Conservation (phyloP, 1,140 invertebrate species). For the Hylaeus anthracinus region DNA sequence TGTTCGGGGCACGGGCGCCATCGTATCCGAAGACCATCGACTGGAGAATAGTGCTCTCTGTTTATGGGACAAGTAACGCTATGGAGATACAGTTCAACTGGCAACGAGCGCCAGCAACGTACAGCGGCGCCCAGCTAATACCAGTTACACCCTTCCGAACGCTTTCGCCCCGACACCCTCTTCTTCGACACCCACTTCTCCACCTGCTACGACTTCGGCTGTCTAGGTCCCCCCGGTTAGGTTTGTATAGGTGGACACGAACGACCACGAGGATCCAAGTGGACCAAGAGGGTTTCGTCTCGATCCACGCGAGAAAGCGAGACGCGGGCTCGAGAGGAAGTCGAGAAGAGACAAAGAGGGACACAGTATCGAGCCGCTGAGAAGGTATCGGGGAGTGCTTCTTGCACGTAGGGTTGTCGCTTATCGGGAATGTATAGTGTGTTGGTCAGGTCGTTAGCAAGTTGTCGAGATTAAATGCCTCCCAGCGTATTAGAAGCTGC, state of each 20-base stretch:
- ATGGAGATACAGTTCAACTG: slow-evolving; percentile 77
- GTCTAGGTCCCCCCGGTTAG: not conserved
- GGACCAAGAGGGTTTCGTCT: slow-evolving; percentile 37
- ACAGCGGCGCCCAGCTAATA: slow-evolving; percentile 36
- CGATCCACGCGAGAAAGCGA: slow-evolving; percentile 19
- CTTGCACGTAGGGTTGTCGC: slow-evolving; percentile 74
- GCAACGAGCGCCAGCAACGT: slow-evolving; percentile 69
- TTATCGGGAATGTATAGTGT: slow-evolving; percentile 80
- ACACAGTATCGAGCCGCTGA: slow-evolving; percentile 47
- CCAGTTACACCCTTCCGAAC: slow-evolving; percentile 52
- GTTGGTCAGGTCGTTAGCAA: slow-evolving; percentile 81
- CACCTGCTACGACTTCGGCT: slow-evolving; percentile 35
- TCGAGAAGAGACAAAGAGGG: slow-evolving; percentile 20
- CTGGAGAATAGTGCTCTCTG: slow-evolving; percentile 76
- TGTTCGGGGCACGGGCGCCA: slow-evolving; percentile 50
- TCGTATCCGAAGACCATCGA: slow-evolving; percentile 80
- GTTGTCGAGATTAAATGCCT: slow-evolving; percentile 81
- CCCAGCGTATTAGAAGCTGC: slow-evolving; percentile 78
- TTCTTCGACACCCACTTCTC: slow-evolving; percentile 47
- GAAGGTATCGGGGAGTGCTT: slow-evolving; percentile 69
- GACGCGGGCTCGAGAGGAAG: slow-evolving; percentile 18
- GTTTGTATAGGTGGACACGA: not conserved
- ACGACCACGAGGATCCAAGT: slow-evolving; percentile 12
- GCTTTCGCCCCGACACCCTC: slow-evolving; percentile 34
- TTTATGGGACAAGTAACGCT: slow-evolving; percentile 77